Evolutionary conservation across 2,888 invertebrate genomes (phyloP).

Genomic region (Adelphocoris suturalis): DNA sequence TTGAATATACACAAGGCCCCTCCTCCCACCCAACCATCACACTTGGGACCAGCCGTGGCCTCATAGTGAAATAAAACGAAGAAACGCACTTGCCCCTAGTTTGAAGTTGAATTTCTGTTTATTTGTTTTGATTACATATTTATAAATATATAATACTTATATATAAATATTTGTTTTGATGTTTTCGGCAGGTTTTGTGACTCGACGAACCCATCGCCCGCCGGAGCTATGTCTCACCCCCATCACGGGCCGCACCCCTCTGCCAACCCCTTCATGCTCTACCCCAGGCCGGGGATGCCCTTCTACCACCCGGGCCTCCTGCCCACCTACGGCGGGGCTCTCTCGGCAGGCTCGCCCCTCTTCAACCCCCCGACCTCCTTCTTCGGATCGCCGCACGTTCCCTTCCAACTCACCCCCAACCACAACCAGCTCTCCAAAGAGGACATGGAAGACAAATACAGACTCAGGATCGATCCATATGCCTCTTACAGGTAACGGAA

Average conservation of each 20-base stretch:
- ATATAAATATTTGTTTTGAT: too few species aligned
- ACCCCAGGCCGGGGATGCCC: constrained; percentile 82
- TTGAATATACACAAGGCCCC: too few species aligned
- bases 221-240: constrained; percentile 42
- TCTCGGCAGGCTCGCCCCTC: constrained; percentile 69
- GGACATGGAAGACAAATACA: constrained; percentile 46
- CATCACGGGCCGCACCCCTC: constrained; percentile 55
- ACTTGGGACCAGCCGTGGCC: too few species aligned
- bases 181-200: constrained; percentile 86
- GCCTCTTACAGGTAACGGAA: constrained; percentile 54
- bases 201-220: constrained; percentile 81
- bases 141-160: too few species aligned
- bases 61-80: too few species aligned
- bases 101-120: too few species aligned
- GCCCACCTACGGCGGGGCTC: constrained; percentile 78
- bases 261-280: constrained; percentile 83
- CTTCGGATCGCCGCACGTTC: constrained; percentile 59
- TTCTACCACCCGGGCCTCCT: constrained; percentile 81
- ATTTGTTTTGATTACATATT: too few species aligned
- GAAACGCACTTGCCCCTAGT: too few species aligned
- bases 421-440: constrained; percentile 50
- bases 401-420: constrained; percentile 45
- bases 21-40: too few species aligned
- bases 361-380: constrained; percentile 71
- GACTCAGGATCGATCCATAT: constrained; percentile 53